Percentiles rank a stretch among this genome's conserved stretches.
Conservation (phyloP, 2,888 invertebrate species). For the Arge pagana region DNA sequence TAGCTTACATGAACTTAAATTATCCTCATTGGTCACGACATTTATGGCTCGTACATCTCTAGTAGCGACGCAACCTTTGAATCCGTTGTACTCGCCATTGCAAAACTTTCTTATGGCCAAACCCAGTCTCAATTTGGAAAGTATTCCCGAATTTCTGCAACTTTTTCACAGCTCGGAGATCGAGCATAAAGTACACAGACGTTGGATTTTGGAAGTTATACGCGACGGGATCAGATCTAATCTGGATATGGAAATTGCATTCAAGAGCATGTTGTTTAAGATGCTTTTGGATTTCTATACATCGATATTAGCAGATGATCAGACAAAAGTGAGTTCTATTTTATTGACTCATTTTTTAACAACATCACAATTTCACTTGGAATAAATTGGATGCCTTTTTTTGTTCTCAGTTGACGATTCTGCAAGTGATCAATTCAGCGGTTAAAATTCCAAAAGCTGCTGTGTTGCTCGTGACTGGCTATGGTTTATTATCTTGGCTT, state of each 20-base stretch:
- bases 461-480: constrained; percentile 68
- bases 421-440: constrained; percentile 68
- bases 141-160: constrained; percentile 87
- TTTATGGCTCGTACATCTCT: constrained; percentile 75
- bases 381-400: background rate
- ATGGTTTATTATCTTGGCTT: constrained; percentile 76
- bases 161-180: constrained; percentile 81
- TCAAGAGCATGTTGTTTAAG: constrained; percentile 77
- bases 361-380: background rate
- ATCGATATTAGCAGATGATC: constrained; percentile 66
- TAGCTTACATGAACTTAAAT: constrained; percentile 39
- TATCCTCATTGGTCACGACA: constrained; percentile 68
- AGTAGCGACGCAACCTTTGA: constrained; percentile 74
- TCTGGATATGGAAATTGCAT: constrained; percentile 73
- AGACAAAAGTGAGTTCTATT: constrained; percentile 61
- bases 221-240: constrained; percentile 76
- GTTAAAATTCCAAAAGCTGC: constrained; percentile 69
- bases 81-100: constrained; percentile 78
- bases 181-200: constrained; percentile 69
- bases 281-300: constrained; percentile 75
- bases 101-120: constrained; percentile 80
- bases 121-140: constrained; percentile 73
- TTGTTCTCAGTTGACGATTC: constrained; percentile 59
- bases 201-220: constrained; percentile 80
- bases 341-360: too few relatives aligned